A percentile compares a stretch with the other conserved stretches of the same genome.
Evolutionary conservation across 2,797 vertebrate species (phyloP).

Genomic region (Leptoclinus maculatus): DNA sequence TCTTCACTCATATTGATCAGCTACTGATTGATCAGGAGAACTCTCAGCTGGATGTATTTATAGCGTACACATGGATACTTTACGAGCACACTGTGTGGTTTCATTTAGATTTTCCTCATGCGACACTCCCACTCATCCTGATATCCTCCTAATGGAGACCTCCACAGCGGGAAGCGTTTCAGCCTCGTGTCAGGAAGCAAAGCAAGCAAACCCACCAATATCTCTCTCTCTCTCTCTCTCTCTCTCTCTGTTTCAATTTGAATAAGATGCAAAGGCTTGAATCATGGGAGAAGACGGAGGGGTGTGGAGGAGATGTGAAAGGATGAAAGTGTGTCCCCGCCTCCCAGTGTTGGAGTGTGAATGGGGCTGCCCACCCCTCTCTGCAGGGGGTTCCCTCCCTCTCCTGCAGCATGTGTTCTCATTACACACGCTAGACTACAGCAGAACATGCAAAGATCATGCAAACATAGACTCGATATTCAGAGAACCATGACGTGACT

Average conservation of each 20-base stretch:
- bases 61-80: neutral
- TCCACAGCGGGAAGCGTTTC: constrained; percentile 26
- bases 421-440: constrained; percentile 15
- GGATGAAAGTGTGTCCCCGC: constrained; percentile 54
- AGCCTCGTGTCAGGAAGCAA: constrained; percentile 22
- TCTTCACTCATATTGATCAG: constrained; percentile 23
- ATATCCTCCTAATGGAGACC: constrained; percentile 41
- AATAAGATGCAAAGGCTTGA: constrained; percentile 23
- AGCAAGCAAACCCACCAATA: neutral
- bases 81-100: constrained; percentile 3
- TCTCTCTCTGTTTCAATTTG: constrained; percentile 34
- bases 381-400: constrained; percentile 50
- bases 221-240: neutral
- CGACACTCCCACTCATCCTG: constrained; percentile 17
- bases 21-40: constrained; percentile 11
- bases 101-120: constrained; percentile 3
- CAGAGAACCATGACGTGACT: neutral
- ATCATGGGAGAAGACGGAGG: neutral
- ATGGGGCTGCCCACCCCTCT: constrained; percentile 60
- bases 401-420: constrained; percentile 33
- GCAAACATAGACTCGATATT: constrained; percentile 10
- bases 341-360: constrained; percentile 55
- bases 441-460: neutral
- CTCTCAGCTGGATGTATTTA: constrained; percentile 16
- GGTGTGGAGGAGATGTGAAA: constrained; percentile 35